phyloP scores from a whole-genome alignment of 1,140 invertebrate species.

The Metopolophium dirhodum region DNA sequence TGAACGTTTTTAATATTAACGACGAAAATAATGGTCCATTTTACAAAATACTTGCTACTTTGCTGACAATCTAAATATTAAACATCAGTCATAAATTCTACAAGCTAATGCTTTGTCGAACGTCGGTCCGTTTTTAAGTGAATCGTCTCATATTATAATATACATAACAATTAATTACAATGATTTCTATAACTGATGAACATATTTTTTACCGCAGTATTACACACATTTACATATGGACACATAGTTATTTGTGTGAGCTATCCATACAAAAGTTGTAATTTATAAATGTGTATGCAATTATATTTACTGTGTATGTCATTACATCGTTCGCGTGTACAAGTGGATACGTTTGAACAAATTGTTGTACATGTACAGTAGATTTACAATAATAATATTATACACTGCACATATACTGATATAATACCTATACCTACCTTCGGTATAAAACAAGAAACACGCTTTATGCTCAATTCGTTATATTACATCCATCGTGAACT shows the following conservation, averaged over 20 bases:
- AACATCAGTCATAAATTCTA: not conserved
- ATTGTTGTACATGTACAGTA: slow-evolving; percentile 10
- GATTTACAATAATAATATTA: slow-evolving; percentile 20
- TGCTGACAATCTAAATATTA: not conserved
- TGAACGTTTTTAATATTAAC: not conserved
- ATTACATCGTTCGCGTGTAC: slow-evolving; percentile 24
- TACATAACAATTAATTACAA: not conserved
- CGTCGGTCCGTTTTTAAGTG: not conserved
- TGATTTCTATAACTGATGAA: not conserved
- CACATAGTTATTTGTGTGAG: not conserved
- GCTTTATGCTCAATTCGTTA: slow-evolving; percentile 9
- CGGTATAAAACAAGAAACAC: not conserved
- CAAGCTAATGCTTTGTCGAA: not conserved
- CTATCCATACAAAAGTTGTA: not conserved
- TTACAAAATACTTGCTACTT: not conserved
- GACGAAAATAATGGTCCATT: not conserved
- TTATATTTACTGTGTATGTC: not conserved
- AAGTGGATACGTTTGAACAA: slow-evolving; percentile 10
- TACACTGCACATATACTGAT: not conserved
- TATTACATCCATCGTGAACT: not conserved
- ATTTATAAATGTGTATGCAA: not conserved
- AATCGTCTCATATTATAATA: not conserved
- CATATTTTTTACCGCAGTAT: not conserved
- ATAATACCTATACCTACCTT: not conserved
- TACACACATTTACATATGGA: not conserved